These are phyloP conservation scores for Suncus etruscus DNA, from an alignment of 2,113 vertebrate genomes.

Conservation along the genomic window DNA sequence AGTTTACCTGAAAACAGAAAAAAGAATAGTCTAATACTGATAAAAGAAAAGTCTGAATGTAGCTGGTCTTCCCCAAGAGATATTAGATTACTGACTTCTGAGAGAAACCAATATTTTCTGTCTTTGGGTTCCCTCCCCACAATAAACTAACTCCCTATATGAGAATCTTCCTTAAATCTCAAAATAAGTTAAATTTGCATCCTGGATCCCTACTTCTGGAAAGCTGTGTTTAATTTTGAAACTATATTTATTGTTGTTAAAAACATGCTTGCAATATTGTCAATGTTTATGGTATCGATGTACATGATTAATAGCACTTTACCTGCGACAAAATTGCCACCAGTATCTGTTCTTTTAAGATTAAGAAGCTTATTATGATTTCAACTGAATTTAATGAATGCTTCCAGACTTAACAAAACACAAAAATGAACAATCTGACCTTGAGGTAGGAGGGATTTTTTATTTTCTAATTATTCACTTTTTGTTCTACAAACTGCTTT, in stretches of 20 bases:
- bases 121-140: background rate
- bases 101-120: conserved; percentile 27
- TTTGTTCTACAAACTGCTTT: conserved; percentile 68
- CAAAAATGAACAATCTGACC: background rate
- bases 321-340: too few species aligned
- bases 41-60: background rate
- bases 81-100: background rate
- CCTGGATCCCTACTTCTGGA: background rate
- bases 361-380: background rate
- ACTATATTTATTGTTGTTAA: too few species aligned
- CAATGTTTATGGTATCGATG: too few species aligned
- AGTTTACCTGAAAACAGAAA: background rate
- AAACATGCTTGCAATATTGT: too few species aligned
- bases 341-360: background rate
- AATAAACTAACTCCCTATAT: background rate
- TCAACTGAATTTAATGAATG: background rate
- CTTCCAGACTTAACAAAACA: background rate
- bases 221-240: background rate
- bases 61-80: background rate
- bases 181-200: background rate
- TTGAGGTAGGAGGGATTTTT: conserved; percentile 6
- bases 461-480: conserved; percentile 54
- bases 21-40: background rate
- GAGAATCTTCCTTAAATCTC: background rate
- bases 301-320: too few species aligned